Percentiles rank a stretch among this genome's conserved stretches.
Conservation (phyloP, 2,797 vertebrate species). For the Merluccius polli region DNA sequence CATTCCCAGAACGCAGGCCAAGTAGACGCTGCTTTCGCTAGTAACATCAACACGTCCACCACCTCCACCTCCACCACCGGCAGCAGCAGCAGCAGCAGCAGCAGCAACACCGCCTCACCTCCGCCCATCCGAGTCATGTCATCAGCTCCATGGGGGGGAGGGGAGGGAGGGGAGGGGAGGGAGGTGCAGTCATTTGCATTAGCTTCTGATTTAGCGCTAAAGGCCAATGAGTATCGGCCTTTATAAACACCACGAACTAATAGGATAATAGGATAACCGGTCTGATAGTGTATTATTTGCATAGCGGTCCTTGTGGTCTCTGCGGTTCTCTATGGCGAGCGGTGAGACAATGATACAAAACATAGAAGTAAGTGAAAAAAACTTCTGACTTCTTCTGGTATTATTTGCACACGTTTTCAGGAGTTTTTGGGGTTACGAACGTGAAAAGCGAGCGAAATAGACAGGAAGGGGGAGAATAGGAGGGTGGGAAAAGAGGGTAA, state of each 20-base stretch:
- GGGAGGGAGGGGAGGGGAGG: no score
- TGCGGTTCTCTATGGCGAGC: no score
- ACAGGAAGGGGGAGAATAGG: no score
- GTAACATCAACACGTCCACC: slow-evolving; percentile 20
- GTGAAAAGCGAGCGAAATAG: no score
- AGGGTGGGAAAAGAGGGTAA: no score
- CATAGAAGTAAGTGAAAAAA: no score
- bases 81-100: background rate
- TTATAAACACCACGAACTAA: background rate
- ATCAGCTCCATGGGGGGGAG: slow-evolving; percentile 25
- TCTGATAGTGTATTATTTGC: background rate
- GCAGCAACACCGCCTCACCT: slow-evolving; percentile 41
- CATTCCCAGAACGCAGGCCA: slow-evolving; percentile 45
- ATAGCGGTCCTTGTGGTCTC: no score
- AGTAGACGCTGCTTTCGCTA: slow-evolving; percentile 39
- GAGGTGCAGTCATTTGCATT: background rate
- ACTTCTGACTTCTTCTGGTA: no score
- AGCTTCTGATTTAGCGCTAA: background rate
- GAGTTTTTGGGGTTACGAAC: no score
- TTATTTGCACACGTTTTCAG: no score
- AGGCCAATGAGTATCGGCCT: background rate
- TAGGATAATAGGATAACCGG: background rate
- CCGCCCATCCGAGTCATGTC: slow-evolving; percentile 37
- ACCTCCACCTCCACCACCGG: no score
- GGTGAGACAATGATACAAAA: no score